A percentile compares a stretch with the other conserved stretches of the same genome.
Evolutionary conservation across 2,113 vertebrate genomes (phyloP).

Genomic region (Marcusenius ussheri): DNA sequence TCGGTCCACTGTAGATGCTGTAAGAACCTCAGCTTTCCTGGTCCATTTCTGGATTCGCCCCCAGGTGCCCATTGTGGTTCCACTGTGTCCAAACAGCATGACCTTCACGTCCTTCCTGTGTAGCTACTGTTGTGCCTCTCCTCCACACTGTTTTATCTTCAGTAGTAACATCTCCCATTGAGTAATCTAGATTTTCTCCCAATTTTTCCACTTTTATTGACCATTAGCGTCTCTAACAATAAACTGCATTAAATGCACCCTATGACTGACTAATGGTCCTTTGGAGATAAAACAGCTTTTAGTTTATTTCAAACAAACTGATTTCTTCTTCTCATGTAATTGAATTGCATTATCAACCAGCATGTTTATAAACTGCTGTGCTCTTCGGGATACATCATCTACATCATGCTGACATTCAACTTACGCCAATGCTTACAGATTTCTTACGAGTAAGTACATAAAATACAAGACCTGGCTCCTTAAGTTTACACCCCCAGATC

Average conservation of each 20-base stretch:
- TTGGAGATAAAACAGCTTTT: not conserved
- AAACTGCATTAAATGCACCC: not conserved
- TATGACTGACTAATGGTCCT: not conserved
- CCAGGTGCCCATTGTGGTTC: not conserved
- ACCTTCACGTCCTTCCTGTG: not conserved
- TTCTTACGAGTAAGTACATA: not conserved
- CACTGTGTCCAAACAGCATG: not conserved
- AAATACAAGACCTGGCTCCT: not conserved
- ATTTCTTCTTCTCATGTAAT: not conserved
- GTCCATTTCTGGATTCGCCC: not conserved
- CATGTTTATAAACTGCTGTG: not conserved
- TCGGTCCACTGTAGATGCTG: not conserved
- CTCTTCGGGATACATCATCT: not conserved
- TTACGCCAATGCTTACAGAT: not conserved
- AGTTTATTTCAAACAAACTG: not conserved
- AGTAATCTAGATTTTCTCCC: not conserved
- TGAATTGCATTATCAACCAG: not conserved
- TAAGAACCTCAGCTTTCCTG: not conserved
- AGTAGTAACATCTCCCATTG: not conserved
- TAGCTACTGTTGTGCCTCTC: not conserved
- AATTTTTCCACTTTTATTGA: not conserved
- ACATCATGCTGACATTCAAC: not conserved
- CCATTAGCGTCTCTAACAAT: not conserved
- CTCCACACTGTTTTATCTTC: not conserved
- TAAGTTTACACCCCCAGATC: not conserved